Conservation (phyloP, 2,888 invertebrate species). For the Podabrus alpinus region DNA sequence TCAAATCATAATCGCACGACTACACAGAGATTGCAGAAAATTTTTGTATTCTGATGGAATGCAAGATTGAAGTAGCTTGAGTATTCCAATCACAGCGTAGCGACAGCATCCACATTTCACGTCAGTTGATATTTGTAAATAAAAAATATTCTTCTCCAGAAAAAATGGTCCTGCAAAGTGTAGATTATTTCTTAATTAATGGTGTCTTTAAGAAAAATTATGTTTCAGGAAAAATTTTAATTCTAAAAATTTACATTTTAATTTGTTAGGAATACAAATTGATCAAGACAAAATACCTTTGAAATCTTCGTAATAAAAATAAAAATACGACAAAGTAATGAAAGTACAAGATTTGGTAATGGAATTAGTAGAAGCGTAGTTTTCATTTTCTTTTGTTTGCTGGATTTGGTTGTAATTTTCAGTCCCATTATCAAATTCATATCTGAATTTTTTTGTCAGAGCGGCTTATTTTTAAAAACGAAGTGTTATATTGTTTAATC, state of each 20-base stretch:
- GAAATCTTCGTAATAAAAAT: background rate
- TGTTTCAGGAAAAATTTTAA: background rate
- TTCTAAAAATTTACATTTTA: background rate
- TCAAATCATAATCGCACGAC: background rate
- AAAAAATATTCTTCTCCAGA: background rate
- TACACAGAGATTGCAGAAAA: background rate
- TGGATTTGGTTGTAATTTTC: background rate
- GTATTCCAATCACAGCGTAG: background rate
- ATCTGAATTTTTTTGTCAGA: background rate
- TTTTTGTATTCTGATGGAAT: background rate
- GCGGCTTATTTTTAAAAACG: background rate
- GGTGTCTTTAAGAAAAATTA: background rate
- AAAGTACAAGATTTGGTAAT: background rate
- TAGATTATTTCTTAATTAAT: background rate
- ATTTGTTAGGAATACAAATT: background rate
- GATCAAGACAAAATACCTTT: background rate
- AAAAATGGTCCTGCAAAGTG: background rate
- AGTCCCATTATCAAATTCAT: background rate
- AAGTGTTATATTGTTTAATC: background rate
- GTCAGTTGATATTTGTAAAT: background rate
- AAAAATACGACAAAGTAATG: background rate
- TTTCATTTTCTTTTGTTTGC: background rate
- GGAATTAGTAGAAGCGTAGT: background rate
- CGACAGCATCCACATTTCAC: background rate
- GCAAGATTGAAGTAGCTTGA: background rate